These are phyloP conservation scores for Periplaneta americana DNA, from an alignment of 1,140 invertebrate genomes.

Conservation along the genomic window DNA sequence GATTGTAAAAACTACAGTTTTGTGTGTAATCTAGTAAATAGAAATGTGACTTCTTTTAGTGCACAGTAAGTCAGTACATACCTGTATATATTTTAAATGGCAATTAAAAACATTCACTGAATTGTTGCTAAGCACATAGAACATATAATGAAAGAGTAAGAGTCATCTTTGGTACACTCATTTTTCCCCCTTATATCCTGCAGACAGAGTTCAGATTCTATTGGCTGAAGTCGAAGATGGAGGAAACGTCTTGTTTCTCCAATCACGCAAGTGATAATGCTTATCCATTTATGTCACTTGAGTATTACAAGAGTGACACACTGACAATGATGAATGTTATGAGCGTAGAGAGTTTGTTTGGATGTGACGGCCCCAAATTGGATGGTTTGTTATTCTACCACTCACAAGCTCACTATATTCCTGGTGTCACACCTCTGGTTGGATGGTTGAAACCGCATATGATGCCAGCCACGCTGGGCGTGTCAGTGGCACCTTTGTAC, in stretches of 20 bases:
- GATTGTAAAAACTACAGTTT: too few relatives aligned
- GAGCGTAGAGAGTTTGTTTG: constrained; percentile 26
- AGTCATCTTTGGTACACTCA: too few relatives aligned
- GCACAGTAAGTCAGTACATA: too few relatives aligned
- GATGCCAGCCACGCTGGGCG: constrained; percentile 70
- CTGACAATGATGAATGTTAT: constrained; percentile 26
- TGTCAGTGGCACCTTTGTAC: constrained; percentile 36
- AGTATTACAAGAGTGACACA: constrained; percentile 38
- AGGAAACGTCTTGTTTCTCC: constrained; percentile 46
- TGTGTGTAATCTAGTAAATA: too few relatives aligned
- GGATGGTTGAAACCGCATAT: constrained; percentile 86
- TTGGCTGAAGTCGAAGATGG: constrained; percentile 64
- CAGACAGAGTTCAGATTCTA: constrained; percentile 72
- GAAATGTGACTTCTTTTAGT: too few relatives aligned
- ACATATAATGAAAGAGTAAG: too few relatives aligned
- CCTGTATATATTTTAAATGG: too few relatives aligned
- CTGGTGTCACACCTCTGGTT: constrained; percentile 75
- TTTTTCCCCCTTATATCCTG: too few relatives aligned
- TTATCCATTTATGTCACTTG: constrained; percentile 44
- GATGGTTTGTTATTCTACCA: constrained; percentile 84
- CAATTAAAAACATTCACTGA: too few relatives aligned
- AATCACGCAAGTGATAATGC: constrained; percentile 39
- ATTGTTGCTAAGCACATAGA: too few relatives aligned
- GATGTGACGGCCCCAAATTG: constrained; percentile 38
- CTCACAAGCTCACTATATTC: constrained; percentile 66